Evolutionary conservation across 2,888 invertebrate species (phyloP).

Genomic region (Aproaerema taeniolella): DNA sequence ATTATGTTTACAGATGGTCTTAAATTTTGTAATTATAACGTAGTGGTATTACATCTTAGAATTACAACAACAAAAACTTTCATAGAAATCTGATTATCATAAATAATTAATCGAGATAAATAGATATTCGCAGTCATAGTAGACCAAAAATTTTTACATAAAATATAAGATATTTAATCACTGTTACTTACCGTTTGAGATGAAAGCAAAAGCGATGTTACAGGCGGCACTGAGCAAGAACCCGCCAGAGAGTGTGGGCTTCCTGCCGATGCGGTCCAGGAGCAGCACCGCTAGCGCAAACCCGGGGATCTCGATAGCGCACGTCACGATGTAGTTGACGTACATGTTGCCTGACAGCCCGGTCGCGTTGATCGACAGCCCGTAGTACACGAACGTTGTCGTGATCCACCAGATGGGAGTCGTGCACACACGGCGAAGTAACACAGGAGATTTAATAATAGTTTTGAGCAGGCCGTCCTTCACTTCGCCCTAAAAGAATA

Average conservation of each 20-base stretch:
- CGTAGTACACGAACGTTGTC: slow-evolving; percentile 87
- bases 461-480: slow-evolving; percentile 1
- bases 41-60: too few relatives aligned
- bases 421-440: slow-evolving; percentile 78
- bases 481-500: neutral
- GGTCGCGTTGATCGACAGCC: slow-evolving; percentile 86
- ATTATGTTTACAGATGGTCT: too few relatives aligned
- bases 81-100: too few relatives aligned
- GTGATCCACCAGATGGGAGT: slow-evolving; percentile 88
- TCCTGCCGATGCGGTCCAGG: slow-evolving; percentile 80
- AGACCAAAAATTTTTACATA: too few relatives aligned
- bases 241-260: slow-evolving; percentile 75
- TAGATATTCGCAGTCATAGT: too few relatives aligned
- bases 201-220: slow-evolving; percentile 54
- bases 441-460: slow-evolving; percentile 49
- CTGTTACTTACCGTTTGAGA: slow-evolving; percentile 75
- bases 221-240: slow-evolving; percentile 78
- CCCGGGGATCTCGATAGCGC: slow-evolving; percentile 84
- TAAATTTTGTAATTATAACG: too few relatives aligned
- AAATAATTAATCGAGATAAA: too few relatives aligned
- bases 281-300: slow-evolving; percentile 78
- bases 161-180: too few relatives aligned
- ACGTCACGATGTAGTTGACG: slow-evolving; percentile 82
- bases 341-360: slow-evolving; percentile 84
- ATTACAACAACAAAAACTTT: too few relatives aligned